Base-by-base conservation (phyloP, 1,140 invertebrate genomes). In the Heliconius hewitsoni region DNA sequence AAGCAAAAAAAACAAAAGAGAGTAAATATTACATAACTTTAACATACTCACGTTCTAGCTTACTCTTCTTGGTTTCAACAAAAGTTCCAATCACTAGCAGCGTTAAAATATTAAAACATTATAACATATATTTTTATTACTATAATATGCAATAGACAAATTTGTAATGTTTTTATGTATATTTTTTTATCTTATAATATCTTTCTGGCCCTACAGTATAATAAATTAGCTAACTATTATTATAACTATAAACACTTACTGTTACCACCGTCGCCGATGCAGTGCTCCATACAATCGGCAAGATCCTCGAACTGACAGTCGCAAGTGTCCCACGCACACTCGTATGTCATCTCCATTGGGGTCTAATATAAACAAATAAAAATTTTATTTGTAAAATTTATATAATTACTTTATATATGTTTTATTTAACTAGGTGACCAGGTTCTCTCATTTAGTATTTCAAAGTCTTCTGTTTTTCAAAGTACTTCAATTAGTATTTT, bases 231-330 rank as follows among this genome's bases (percentile, higher is more conserved):
- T 42, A 46, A 46, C 13, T 46, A 46, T 46, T 46, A 46, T 16
- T 16, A 46, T 46, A 46, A 16, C 8, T 57, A 57, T 57, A 23
- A 4, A 75, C 82, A 93, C 87, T 91, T 91, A 94, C 93, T 93
- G 82, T 92, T 93, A 1, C 91, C 91, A 0, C 94, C 94, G 86
- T 98, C 98, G 1, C 96, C 95, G 74, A 98, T 96, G 85, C 98
- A 97, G 92, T 99, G 98, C 79, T 99, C 98, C 82, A 98, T 96
- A 83, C 98, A 98, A 92, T 99, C 98, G 2, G 96, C 89, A 73
- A 98, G 95, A 83, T 98, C 98, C 89, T 99, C 98, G 90, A 99
- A 99, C 94, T 99, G 98, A 92, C 95, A 98, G 90, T 99, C 98
- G 91, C 98, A 99, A 74, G 96, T 97, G 84, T 98, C 98, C 98